Evolutionary conservation across 2,113 vertebrate species (phyloP).

Genomic region (Natator depressus): DNA sequence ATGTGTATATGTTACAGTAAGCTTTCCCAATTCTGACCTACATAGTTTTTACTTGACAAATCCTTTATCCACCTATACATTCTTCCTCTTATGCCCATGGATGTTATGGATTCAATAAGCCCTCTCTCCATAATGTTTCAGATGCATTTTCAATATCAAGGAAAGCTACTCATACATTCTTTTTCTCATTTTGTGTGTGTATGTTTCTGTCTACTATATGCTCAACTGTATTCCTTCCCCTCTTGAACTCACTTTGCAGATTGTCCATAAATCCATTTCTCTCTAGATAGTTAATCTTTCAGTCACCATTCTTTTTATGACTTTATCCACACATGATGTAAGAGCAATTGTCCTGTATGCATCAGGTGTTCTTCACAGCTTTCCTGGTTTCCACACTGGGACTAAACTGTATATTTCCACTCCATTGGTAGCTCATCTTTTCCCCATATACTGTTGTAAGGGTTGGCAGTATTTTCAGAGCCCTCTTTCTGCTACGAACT

Average conservation of each 20-base stretch:
- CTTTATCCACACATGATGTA: no score
- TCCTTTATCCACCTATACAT: background rate
- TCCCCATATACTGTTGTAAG: no score
- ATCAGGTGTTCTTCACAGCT: background rate
- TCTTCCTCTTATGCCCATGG: background rate
- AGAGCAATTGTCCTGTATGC: no score
- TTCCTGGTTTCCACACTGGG: background rate
- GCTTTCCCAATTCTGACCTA: background rate
- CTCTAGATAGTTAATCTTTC: background rate
- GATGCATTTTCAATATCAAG: background rate
- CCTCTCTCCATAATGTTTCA: background rate
- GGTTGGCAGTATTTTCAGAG: no score
- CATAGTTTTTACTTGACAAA: background rate
- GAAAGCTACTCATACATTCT: background rate
- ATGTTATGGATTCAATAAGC: background rate
- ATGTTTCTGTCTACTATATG: background rate
- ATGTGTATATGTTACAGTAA: background rate
- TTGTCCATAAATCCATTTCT: background rate
- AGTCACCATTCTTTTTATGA: background rate
- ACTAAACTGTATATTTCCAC: background rate
- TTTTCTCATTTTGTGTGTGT: background rate
- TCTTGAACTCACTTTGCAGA: background rate
- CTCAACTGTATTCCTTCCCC: background rate
- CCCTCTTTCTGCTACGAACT: no score
- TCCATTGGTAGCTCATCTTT: no score